Evolutionary conservation across 2,888 invertebrate species (phyloP).

Genomic region (Brenthis ino): DNA sequence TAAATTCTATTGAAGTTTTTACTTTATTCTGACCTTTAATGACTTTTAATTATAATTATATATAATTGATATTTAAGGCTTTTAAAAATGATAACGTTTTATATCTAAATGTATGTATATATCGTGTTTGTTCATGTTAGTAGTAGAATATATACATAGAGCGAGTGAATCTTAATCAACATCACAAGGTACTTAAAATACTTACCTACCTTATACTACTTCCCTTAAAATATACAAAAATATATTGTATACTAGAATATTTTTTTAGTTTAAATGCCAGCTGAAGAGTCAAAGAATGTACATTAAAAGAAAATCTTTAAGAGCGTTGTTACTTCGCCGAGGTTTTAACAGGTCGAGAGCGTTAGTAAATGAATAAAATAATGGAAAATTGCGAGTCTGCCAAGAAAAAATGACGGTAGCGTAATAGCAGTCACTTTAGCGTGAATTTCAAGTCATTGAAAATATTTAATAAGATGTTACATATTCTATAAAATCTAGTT

Average conservation of each 20-base stretch:
- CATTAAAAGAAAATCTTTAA: conserved; percentile 20
- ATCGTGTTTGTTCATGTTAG: too few species aligned
- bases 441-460: conserved; percentile 11
- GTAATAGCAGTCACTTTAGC: conserved; percentile 20
- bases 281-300: conserved; percentile 6
- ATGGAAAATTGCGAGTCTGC: conserved; percentile 20
- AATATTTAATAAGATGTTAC: not conserved
- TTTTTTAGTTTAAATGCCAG: conserved; percentile 1
- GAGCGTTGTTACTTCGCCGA: conserved; percentile 21
- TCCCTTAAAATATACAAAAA: not conserved
- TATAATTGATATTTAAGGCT: too few species aligned
- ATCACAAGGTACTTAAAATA: too few species aligned
- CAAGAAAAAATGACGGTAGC: conserved; percentile 19
- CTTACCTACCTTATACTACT: too few species aligned
- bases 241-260: not conserved
- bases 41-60: too few species aligned
- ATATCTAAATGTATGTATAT: too few species aligned
- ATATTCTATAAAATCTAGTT: conserved; percentile 6
- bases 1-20: too few species aligned
- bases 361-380: conserved; percentile 27
- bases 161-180: too few species aligned
- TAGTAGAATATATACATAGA: too few species aligned
- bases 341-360: conserved; percentile 24
- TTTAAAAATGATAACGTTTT: too few species aligned
- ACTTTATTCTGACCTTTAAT: too few species aligned